phyloP scores from a whole-genome alignment of 1,140 invertebrate species.

The Drosophila teissieri region DNA sequence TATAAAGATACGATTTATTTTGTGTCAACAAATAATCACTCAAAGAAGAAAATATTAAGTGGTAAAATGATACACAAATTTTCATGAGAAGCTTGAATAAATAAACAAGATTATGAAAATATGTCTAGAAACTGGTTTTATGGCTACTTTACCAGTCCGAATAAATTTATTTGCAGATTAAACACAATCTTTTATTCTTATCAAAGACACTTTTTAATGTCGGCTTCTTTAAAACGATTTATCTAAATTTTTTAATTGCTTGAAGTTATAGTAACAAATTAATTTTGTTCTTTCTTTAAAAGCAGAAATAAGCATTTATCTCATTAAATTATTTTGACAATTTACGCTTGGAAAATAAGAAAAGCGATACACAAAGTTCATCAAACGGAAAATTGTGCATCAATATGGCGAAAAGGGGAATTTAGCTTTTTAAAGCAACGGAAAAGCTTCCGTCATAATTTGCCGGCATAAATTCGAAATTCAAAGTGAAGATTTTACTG shows the following conservation, averaged over 20 bases:
- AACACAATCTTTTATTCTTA: not conserved
- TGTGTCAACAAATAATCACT: not conserved
- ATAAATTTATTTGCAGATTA: not conserved
- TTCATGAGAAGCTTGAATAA: not conserved
- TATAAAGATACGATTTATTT: not conserved
- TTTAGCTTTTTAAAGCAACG: not conserved
- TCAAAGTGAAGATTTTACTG: conserved; percentile 20
- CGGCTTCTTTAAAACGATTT: conserved; percentile 3
- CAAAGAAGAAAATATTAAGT: not conserved
- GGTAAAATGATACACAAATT: not conserved
- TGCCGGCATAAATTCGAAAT: conserved; percentile 22
- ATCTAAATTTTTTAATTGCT: conserved; percentile 12
- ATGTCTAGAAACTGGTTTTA: not conserved
- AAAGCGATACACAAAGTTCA: conserved; percentile 30
- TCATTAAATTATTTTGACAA: conserved; percentile 50
- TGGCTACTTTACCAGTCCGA: not conserved
- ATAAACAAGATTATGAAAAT: not conserved
- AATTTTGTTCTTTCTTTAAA: not conserved
- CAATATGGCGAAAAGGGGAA: not conserved
- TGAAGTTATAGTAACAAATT: not conserved
- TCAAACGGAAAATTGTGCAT: conserved; percentile 9
- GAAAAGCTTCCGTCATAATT: conserved; percentile 1
- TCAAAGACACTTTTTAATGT: conserved; percentile 3
- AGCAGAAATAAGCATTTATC: conserved; percentile 37
- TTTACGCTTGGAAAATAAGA: conserved; percentile 7